Evolutionary conservation across 1,140 invertebrate genomes (phyloP), one percentile per base, ranked within the genome.

Genomic region (Nasonia vitripennis): DNA sequence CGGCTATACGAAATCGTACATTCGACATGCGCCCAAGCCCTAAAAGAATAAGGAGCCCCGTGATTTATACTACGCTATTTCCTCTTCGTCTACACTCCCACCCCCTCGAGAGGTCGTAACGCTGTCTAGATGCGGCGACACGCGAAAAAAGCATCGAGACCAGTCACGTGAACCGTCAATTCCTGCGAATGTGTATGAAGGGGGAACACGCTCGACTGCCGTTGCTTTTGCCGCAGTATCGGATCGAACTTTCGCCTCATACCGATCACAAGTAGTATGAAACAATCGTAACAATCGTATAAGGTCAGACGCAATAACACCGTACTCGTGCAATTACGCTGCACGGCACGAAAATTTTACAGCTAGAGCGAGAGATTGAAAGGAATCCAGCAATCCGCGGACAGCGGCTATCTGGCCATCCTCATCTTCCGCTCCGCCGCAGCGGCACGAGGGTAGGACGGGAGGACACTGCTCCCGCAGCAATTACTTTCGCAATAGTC

Each of bases 401-500:
- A 77, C 74, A 70, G 11, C 20, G 31, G 5, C 55, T 83, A 83
- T 83, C 74, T 68, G 23, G 78, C 51, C 10, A 27, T 77, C 74
- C 81, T 83, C 81, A 75, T 83, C 81, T 83, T 77, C 31, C 68
- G 68, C 68, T 77, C n/a, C 82, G 89, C 83, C 9, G 45, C n/a
- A 78, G 81, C 68, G 81, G 80, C 70, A 82, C n/a, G 14, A 68
- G 68, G 75, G n/a, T 27, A 34, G 68, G 75, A 41, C 20, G 62
- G 81, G 55, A 62, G 74, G 7, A 85, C 85, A 85, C 48, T 62
- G 31, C 74, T 74, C 31, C 70, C 70, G 87, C 86, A 89, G 90
- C 89, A 92, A 93, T 93, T 92, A 92, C 92, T 91, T 91, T 89
- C 87, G 90, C 88, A 91, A 92, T 91, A 92, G 90, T 91, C 88